These are phyloP conservation scores for Lamprologus tigripictilis DNA, from an alignment of 2,113 vertebrate genomes.

Conservation along the genomic window DNA sequence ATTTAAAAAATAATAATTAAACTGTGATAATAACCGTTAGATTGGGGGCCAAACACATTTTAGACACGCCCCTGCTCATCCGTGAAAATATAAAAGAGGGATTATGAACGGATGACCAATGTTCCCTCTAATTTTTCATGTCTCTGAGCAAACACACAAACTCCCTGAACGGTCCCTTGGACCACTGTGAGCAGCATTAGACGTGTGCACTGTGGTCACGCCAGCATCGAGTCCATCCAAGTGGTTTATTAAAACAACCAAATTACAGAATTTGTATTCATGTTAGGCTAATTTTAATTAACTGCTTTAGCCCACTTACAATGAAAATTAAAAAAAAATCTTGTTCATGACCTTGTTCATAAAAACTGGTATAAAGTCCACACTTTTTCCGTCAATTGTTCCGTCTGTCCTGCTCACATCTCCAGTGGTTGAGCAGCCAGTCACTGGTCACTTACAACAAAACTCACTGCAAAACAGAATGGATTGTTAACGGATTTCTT, in stretches of 20 bases:
- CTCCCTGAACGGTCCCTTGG: not conserved
- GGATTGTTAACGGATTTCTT: not conserved
- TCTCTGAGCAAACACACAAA: not conserved
- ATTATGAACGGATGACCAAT: not conserved
- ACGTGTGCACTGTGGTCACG: not conserved
- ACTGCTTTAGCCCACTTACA: not conserved
- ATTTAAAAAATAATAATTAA: not conserved
- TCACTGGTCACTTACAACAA: not conserved
- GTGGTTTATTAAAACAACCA: not conserved
- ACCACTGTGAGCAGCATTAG: not conserved
- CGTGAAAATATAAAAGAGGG: not conserved
- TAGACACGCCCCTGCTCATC: not conserved
- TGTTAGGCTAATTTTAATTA: not conserved
- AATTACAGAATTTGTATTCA: not conserved
- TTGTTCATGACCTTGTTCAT: not conserved
- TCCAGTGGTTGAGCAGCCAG: not conserved
- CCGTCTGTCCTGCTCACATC: not conserved
- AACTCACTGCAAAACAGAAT: not conserved
- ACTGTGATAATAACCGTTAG: not conserved
- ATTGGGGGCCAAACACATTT: not conserved
- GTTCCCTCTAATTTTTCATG: not conserved
- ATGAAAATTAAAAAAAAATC: fast-evolving
- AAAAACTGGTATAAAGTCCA: not conserved
- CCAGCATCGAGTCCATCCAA: not conserved
- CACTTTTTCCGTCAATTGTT: not conserved